phyloP scores from a whole-genome alignment of 1,140 invertebrate genomes.

The Drosophila athabasca region DNA sequence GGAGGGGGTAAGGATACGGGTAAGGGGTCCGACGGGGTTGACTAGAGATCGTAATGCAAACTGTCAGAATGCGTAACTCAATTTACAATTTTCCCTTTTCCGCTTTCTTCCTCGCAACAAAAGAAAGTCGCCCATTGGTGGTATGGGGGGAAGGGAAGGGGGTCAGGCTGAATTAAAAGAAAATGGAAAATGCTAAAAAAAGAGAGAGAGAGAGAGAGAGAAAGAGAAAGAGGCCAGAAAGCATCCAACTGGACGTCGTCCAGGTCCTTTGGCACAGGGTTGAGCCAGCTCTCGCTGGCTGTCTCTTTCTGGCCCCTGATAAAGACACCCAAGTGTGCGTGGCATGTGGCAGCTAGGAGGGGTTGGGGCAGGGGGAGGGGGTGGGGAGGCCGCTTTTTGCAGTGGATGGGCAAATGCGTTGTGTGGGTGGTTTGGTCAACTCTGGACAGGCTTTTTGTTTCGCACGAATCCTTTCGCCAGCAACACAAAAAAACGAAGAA shows the following conservation, averaged over 20 bases:
- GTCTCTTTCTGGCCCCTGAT: constrained; percentile 45
- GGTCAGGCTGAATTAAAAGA: constrained; percentile 74
- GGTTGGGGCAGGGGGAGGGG: neutral
- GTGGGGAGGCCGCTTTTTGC: no score
- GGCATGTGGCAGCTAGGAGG: constrained; percentile 55
- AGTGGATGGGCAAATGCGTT: neutral
- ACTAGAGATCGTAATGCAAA: constrained; percentile 73
- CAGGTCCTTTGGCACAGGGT: constrained; percentile 42
- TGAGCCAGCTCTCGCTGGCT: constrained; percentile 33
- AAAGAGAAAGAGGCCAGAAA: constrained; percentile 32
- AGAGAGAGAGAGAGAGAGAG: constrained; percentile 27
- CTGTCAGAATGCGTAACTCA: constrained; percentile 81
- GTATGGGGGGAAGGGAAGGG: constrained; percentile 2
- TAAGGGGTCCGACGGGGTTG: constrained; percentile 16
- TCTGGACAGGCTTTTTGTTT: constrained; percentile 71
- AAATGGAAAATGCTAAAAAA: constrained; percentile 82
- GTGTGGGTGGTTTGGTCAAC: constrained; percentile 52
- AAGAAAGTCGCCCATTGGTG: constrained; percentile 22
- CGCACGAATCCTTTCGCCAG: constrained; percentile 77
- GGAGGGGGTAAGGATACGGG: neutral
- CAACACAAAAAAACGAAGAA: constrained; percentile 25
- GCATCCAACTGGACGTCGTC: constrained; percentile 32
- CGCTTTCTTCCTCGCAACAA: constrained; percentile 51
- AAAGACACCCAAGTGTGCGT: constrained; percentile 79
- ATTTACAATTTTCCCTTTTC: constrained; percentile 78